Evolutionary conservation across 2,797 vertebrate genomes (phyloP).

Genomic region (Buceros bicornis): DNA sequence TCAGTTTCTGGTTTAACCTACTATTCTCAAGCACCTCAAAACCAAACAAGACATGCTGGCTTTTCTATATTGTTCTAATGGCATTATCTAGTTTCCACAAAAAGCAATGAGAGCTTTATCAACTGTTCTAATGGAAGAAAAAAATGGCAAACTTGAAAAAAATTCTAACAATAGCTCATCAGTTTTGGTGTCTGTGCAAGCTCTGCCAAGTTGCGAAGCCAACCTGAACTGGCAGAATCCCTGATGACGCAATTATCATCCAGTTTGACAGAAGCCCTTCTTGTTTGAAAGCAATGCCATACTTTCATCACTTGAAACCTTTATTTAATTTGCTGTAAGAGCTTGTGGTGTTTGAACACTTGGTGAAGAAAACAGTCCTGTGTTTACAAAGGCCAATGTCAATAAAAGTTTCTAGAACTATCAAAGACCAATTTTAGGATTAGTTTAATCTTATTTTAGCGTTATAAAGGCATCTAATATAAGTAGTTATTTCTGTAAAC

Average conservation of each 20-base stretch:
- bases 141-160: background rate
- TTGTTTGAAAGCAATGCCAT: background rate
- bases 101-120: background rate
- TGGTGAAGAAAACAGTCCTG: background rate
- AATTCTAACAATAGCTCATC: background rate
- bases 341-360: background rate
- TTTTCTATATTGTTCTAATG: background rate
- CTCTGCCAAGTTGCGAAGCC: background rate
- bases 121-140: background rate
- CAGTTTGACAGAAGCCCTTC: background rate
- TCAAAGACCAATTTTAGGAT: background rate
- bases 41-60: background rate
- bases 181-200: background rate
- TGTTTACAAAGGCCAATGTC: background rate
- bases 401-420: background rate
- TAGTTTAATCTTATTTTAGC: background rate
- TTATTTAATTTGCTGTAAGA: background rate
- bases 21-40: background rate
- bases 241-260: background rate
- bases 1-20: background rate
- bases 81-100: background rate
- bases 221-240: background rate
- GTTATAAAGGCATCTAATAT: background rate
- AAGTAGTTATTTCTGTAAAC: background rate
- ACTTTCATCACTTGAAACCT: background rate